Evolutionary conservation across 2,888 invertebrate genomes (phyloP).

Genomic region (Beris chalybata): DNA sequence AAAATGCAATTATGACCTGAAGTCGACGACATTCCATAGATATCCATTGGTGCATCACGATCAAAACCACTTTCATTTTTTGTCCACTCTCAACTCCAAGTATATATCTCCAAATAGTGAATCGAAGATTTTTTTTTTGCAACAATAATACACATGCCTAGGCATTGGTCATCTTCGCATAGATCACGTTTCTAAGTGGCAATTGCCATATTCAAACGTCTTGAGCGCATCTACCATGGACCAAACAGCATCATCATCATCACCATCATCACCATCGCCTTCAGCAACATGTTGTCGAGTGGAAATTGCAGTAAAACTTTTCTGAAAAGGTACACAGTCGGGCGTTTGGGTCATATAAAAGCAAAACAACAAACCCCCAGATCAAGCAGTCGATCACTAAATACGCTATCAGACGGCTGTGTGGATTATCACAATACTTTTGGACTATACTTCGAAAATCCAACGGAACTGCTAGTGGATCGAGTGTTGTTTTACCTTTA

Average conservation of each 20-base stretch:
- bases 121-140: too few species aligned
- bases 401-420: slow-evolving; percentile 39
- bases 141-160: too few species aligned
- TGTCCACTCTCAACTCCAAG: too few species aligned
- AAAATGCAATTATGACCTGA: too few species aligned
- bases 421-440: background rate
- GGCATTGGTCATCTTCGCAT: too few species aligned
- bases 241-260: background rate
- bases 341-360: slow-evolving; percentile 48
- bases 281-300: background rate
- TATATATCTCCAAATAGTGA: too few species aligned
- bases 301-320: background rate
- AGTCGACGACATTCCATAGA: too few species aligned
- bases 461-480: background rate
- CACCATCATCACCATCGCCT: slow-evolving; percentile 1
- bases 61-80: too few species aligned
- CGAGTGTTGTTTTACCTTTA: background rate
- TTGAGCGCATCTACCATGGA: too few species aligned
- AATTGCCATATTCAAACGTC: background rate
- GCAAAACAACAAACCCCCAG: slow-evolving; percentile 48
- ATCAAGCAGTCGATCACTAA: slow-evolving; percentile 52
- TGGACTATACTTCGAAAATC: background rate
- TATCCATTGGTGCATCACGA: too few species aligned
- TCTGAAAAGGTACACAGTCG: slow-evolving; percentile 4
- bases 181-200: too few species aligned